A percentile compares a stretch with the other conserved stretches of the same genome.
Evolutionary conservation across 2,113 vertebrate genomes (phyloP).

Genomic region (Anseranas semipalmata): DNA sequence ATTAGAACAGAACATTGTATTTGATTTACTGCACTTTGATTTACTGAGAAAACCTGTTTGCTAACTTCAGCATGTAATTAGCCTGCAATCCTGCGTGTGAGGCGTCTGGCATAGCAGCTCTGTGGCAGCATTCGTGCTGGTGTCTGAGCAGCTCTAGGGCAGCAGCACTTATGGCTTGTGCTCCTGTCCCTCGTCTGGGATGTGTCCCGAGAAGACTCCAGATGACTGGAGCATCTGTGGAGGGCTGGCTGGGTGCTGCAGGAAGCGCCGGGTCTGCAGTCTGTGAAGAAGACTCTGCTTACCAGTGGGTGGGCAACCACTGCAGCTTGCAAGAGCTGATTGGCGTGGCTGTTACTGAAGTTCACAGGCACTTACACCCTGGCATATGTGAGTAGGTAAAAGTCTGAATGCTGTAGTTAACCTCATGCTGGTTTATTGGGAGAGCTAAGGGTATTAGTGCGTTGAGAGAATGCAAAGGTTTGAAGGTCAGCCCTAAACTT

Average conservation of each 20-base stretch:
- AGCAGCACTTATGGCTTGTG: not conserved
- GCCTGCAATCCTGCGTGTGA: accelerated
- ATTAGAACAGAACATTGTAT: not conserved
- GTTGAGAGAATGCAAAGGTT: not conserved
- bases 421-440: not conserved
- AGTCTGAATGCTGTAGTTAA: not conserved
- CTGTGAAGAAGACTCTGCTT: not conserved
- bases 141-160: not conserved
- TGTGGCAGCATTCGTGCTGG: accelerated
- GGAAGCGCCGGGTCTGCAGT: not conserved
- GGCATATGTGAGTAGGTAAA: not conserved
- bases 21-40: not conserved
- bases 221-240: not conserved
- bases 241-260: not conserved
- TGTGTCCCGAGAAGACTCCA: not conserved
- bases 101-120: not conserved
- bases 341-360: not conserved
- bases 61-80: not conserved
- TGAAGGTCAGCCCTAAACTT: not conserved
- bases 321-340: not conserved
- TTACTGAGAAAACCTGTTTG: not conserved
- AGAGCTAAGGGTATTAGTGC: not conserved
- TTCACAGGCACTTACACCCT: not conserved
- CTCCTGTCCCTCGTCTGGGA: not conserved
- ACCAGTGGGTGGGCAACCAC: not conserved